Evolutionary conservation across 2,113 vertebrate genomes (phyloP).

Genomic region (Oryctolagus cuniculus): DNA sequence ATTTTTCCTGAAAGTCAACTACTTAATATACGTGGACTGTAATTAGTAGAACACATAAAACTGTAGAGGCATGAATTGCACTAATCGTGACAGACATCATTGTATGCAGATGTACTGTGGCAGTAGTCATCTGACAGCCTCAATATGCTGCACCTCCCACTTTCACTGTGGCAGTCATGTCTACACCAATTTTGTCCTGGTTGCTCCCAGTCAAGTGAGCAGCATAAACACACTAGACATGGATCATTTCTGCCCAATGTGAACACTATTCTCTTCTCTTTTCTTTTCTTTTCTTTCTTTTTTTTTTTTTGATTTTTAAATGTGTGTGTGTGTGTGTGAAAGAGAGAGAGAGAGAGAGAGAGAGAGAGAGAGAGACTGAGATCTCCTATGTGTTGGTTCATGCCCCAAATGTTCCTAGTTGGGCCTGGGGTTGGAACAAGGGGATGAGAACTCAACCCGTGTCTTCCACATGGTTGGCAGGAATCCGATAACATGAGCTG

Average conservation of each 20-base stretch:
- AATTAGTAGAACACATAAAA: not conserved
- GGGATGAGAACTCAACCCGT: too few species aligned
- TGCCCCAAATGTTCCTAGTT: too few species aligned
- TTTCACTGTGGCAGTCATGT: not conserved
- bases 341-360: too few species aligned
- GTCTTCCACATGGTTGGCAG: too few species aligned
- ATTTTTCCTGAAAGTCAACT: not conserved
- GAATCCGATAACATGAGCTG: too few species aligned
- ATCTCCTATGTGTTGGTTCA: too few species aligned
- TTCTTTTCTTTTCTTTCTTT: too few species aligned
- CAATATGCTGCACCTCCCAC: not conserved
- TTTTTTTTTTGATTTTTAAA: too few species aligned
- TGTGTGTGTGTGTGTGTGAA: too few species aligned
- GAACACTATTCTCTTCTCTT: too few species aligned
- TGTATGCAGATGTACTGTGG: not conserved
- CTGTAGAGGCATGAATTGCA: not conserved
- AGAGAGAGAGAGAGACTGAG: too few species aligned
- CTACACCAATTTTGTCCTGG: not conserved
- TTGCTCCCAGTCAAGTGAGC: not conserved
- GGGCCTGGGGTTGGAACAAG: too few species aligned
- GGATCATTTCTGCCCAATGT: not conserved
- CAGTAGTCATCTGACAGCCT: not conserved
- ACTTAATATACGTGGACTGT: not conserved
- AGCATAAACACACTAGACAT: fast-evolving
- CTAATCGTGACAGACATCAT: not conserved